Conservation (phyloP, 2,113 vertebrate species). For the Rhea pennata region DNA sequence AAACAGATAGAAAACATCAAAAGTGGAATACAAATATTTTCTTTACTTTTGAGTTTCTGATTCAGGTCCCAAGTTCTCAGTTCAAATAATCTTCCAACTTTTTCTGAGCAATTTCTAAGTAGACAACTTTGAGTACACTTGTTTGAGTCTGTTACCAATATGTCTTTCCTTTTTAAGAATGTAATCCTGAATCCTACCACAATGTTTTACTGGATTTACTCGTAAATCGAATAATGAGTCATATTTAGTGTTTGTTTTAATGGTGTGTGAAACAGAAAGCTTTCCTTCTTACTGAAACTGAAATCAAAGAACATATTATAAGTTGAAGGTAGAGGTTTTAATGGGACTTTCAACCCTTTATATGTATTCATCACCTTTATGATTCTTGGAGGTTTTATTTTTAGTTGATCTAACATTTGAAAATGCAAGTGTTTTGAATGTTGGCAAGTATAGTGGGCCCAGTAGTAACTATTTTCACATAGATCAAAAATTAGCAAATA, state of each 20-base stretch:
- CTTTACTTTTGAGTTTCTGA: neutral
- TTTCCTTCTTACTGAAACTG: neutral
- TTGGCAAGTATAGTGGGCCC: neutral
- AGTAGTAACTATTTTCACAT: neutral
- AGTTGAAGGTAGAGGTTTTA: neutral
- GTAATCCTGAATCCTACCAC: neutral
- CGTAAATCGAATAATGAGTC: neutral
- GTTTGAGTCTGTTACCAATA: neutral
- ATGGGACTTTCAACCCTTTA: neutral
- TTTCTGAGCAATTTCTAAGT: neutral
- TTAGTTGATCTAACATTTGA: neutral
- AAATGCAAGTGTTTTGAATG: neutral
- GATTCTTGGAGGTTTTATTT: neutral
- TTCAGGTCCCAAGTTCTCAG: neutral
- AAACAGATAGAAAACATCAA: neutral
- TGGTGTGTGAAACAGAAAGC: neutral
- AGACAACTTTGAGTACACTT: neutral
- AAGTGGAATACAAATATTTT: constrained; percentile 13
- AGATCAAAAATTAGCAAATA: neutral
- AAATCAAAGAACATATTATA: neutral
- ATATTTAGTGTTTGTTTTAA: neutral
- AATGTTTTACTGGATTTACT: neutral
- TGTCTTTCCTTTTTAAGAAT: neutral
- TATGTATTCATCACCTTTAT: neutral
- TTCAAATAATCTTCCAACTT: neutral